Evolutionary conservation across 1,140 invertebrate genomes (phyloP).

Genomic region (Helicoverpa zea): DNA sequence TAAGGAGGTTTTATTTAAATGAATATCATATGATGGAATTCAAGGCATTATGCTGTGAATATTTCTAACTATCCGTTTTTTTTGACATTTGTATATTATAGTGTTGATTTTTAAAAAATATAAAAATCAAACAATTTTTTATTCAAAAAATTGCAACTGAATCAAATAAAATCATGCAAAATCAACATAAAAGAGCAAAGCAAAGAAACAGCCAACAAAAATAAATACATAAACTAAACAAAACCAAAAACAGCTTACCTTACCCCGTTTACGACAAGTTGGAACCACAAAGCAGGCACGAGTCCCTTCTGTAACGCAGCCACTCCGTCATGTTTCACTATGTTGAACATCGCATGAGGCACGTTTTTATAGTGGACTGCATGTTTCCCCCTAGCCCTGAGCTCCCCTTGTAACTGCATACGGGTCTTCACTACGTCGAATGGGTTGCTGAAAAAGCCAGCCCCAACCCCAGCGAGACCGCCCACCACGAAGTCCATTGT

Average conservation of each 20-base stretch:
- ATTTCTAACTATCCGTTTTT: no score
- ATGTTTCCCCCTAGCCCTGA: conserved; percentile 90
- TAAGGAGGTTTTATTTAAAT: neutral
- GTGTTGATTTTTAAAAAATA: no score
- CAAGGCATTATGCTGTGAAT: no score
- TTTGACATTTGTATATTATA: no score
- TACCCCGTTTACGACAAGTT: conserved; percentile 84
- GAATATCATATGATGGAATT: neutral
- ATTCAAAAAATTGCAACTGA: no score
- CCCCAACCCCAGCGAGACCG: conserved; percentile 89
- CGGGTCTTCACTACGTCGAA: conserved; percentile 94
- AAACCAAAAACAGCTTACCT: conserved; percentile 73
- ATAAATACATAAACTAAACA: conserved; percentile 27
- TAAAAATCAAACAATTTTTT: no score
- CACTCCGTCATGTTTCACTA: conserved; percentile 90
- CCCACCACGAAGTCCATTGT: conserved; percentile 90
- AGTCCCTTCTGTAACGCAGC: conserved; percentile 91
- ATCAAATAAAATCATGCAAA: neutral
- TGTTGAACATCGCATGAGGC: conserved; percentile 90
- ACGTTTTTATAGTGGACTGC: conserved; percentile 90
- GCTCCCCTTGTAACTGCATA: conserved; percentile 96
- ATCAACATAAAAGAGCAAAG: neutral
- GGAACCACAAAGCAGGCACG: conserved; percentile 90
- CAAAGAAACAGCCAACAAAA: neutral
- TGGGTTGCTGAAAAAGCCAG: conserved; percentile 91